Conservation (phyloP, 2,888 invertebrate species). For the Clunio marinus region DNA sequence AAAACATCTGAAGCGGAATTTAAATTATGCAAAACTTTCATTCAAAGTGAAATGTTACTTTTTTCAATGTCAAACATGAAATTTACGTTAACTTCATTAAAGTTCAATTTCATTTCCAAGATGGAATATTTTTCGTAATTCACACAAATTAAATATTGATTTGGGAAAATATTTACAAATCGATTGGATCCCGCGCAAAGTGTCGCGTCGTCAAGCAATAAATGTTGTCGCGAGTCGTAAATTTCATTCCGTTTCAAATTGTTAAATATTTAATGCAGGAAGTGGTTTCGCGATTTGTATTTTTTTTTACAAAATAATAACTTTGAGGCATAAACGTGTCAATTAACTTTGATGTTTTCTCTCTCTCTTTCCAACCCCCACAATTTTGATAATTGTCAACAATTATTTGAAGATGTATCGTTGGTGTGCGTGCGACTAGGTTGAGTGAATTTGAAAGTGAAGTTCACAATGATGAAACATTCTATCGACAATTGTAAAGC, state of each 20-base stretch:
- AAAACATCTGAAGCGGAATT: neutral
- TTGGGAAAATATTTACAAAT: neutral
- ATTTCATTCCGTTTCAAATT: conserved; percentile 1
- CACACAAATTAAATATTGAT: conserved; percentile 1
- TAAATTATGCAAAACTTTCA: neutral
- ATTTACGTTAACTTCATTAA: neutral
- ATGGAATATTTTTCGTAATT: no score
- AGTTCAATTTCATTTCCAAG: no score
- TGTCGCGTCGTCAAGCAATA: conserved; percentile 2
- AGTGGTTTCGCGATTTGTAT: neutral
- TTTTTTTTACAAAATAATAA: neutral
- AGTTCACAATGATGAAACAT: no score
- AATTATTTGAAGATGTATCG: conserved; percentile 5
- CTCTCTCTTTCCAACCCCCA: neutral
- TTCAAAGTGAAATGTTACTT: neutral
- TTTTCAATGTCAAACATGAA: neutral
- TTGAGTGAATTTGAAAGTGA: neutral
- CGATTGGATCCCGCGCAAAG: neutral
- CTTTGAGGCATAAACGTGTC: conserved; percentile 18
- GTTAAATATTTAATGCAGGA: conserved; percentile 18
- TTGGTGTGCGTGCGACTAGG: neutral
- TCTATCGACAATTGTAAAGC: no score
- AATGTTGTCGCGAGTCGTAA: conserved; percentile 7
- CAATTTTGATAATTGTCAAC: neutral
- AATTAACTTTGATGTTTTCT: conserved; percentile 11